Conservation (phyloP, 2,888 invertebrate species). For the Eucera pruinosa region DNA sequence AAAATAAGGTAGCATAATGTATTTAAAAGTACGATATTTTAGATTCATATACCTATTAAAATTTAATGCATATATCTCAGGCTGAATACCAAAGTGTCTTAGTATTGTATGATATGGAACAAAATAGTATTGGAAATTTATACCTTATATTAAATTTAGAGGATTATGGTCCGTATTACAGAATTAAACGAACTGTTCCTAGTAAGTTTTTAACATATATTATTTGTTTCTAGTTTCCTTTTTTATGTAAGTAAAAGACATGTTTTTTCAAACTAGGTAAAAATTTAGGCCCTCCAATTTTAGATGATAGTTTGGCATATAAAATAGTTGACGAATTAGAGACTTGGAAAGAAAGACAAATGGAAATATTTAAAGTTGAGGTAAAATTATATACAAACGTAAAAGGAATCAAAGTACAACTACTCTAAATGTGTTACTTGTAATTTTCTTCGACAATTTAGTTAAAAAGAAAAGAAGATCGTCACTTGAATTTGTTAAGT, state of each 20-base stretch:
- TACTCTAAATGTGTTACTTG: background rate
- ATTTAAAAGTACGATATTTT: background rate
- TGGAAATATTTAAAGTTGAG: conserved; percentile 87
- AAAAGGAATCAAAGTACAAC: background rate
- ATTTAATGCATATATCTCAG: conserved; percentile 44
- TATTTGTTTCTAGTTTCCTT: background rate
- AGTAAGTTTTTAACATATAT: conserved; percentile 59
- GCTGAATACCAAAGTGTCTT: conserved; percentile 74
- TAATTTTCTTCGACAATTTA: conserved; percentile 69
- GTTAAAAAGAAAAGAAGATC: conserved; percentile 87
- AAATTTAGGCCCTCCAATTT: conserved; percentile 79
- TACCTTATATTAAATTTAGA: conserved; percentile 76
- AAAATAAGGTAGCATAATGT: conserved; percentile 71
- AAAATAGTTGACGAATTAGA: conserved; percentile 89
- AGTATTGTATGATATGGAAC: conserved; percentile 71
- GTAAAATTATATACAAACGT: conserved; percentile 77
- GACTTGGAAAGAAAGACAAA: conserved; percentile 90
- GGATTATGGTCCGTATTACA: conserved; percentile 78
- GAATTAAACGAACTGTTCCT: conserved; percentile 65
- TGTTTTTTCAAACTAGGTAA: conserved; percentile 65
- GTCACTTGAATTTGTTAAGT: conserved; percentile 85
- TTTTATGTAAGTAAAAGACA: background rate
- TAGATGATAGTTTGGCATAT: conserved; percentile 82
- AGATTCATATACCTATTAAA: background rate
- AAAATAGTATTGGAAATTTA: conserved; percentile 73